These are phyloP conservation scores for Drosophila equinoxialis DNA, from an alignment of 1,140 invertebrate species.

Conservation along the genomic window DNA sequence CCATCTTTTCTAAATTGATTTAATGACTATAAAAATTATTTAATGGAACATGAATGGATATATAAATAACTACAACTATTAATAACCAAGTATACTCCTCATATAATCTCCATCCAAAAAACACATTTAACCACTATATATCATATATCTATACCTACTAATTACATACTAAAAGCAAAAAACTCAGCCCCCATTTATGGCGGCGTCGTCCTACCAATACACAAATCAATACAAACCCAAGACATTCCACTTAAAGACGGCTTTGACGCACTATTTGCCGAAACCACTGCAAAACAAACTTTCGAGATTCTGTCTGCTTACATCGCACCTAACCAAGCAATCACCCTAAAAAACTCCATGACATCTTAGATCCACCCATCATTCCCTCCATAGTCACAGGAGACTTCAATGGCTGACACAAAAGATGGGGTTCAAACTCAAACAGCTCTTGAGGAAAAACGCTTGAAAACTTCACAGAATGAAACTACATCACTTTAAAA, in stretches of 20 bases:
- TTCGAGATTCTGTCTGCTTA: background rate
- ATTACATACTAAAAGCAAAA: background rate
- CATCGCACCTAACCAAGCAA: conserved; percentile 2
- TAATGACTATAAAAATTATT: no score
- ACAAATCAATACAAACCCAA: background rate
- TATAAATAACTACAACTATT: conserved; percentile 2
- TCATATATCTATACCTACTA: background rate
- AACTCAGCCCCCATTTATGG: background rate
- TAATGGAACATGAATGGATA: no score
- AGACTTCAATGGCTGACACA: conserved; percentile 16
- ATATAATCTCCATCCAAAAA: background rate
- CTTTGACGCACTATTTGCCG: background rate
- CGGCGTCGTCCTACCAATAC: background rate
- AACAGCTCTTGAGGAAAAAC: conserved; percentile 16
- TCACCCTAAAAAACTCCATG: background rate
- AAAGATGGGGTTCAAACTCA: conserved; percentile 13
- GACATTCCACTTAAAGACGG: background rate
- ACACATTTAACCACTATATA: background rate
- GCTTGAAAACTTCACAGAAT: conserved; percentile 5
- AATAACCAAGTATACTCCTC: background rate
- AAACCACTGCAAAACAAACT: background rate
- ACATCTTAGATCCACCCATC: background rate
- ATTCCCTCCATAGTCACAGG: background rate
- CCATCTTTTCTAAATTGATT: no score
- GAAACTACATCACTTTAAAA: no score